Base-by-base conservation (phyloP, 2,797 vertebrate species). In the Lagothrix lagotricha region DNA sequence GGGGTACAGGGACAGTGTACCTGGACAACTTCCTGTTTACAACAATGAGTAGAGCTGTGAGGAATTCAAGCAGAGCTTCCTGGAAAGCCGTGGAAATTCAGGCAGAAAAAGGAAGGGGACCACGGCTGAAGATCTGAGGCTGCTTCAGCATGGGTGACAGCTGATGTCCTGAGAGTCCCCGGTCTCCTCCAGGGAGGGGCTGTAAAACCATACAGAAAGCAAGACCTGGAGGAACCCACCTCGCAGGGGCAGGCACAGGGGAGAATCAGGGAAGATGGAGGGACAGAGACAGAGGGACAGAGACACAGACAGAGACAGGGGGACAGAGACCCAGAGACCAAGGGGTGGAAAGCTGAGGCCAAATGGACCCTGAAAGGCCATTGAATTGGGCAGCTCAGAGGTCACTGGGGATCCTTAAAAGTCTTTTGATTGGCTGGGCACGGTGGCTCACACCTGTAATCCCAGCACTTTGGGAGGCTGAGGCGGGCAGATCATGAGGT, bases 11-110 rank as follows among this genome's bases (percentile, higher is more conserved):
- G 48, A 17, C 79, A 2, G 10, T 5, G 46, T 3, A 39, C 79
- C 73, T 12, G 4, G 33, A 17, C 41, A 4, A 4, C 1, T 19
- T n/a, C 41, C 10, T 0, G 33, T 17, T n/a, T 7, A 77, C 17
- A 41, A 1, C 2, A 2, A 0, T 0, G 13, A 33, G 36, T 36
- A 28, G 10, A 33, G 12, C 1, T 2, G 11, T 17, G 6, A 44
- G 52, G 54, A 77, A 54, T 33, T 44, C 24, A 1, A 9, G 24
- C 0, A 28, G 9, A 0, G 8, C 12, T 10, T 44, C 46, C 86
- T 3, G 6, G 81, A 46, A 82, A 72, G 46, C 10, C 0, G 1
- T 1, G 54, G 83, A 26, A 9, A 11, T 36, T 19, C 54, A 36
- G 2, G 84, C 8, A 20, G 50, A 33, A 5, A 19, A 9, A 8